A percentile compares a stretch with the other conserved stretches of the same genome.
Conservation (phyloP, 2,888 invertebrate species). For the Drosophila yooni region DNA sequence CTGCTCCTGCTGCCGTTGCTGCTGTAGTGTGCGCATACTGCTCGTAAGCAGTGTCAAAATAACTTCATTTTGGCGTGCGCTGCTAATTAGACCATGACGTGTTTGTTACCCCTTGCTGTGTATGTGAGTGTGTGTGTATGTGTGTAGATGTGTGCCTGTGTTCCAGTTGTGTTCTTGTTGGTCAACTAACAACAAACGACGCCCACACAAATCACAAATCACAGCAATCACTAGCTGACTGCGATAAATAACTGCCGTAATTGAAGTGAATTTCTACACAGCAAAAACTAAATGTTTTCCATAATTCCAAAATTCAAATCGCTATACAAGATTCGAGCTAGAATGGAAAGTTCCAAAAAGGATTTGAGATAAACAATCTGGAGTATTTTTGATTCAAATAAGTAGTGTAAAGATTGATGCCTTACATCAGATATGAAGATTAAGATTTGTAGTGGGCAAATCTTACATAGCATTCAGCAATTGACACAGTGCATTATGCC, state of each 20-base stretch:
- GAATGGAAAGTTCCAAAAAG: background rate
- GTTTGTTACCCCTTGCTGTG: conserved; percentile 26
- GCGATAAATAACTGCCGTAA: conserved; percentile 57
- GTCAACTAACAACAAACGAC: conserved; percentile 31
- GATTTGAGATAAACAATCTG: background rate
- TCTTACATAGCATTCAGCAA: background rate
- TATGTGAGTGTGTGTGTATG: background rate
- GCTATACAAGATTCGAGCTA: too few relatives aligned
- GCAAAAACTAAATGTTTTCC: background rate
- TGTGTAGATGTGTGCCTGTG: background rate
- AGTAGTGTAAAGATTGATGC: background rate
- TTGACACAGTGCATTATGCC: background rate
- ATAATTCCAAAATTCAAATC: background rate
- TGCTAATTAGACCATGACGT: conserved; percentile 73
- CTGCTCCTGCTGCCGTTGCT: conserved; percentile 25
- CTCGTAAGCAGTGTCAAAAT: conserved; percentile 42
- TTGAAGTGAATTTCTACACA: conserved; percentile 4
- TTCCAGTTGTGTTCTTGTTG: conserved; percentile 11
- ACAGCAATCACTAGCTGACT: conserved; percentile 27
- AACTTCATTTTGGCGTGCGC: conserved; percentile 58
- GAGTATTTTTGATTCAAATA: background rate
- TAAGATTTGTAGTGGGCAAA: background rate
- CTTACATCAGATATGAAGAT: too few relatives aligned
- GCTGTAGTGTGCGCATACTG: conserved; percentile 51
- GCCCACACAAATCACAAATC: conserved; percentile 64